These are phyloP conservation scores for Montipora capricornis DNA, from an alignment of 64 coral and sea anemone genomes.

Conservation along the genomic window DNA sequence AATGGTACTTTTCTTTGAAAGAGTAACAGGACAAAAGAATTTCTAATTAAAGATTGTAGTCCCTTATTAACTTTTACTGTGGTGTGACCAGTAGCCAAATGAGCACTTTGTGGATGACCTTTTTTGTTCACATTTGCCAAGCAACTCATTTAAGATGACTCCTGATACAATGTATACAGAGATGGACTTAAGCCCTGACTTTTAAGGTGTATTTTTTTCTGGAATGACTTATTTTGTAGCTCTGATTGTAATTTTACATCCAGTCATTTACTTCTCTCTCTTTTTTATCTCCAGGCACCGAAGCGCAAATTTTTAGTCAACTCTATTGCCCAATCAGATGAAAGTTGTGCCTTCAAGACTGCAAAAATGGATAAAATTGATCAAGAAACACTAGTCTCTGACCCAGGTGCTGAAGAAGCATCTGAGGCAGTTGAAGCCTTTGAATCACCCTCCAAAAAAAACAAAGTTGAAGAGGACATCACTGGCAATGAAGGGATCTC, in stretches of 20 bases:
- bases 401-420: neutral
- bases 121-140: no score
- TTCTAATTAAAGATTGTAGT: no score
- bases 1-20: neutral
- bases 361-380: conserved; percentile 35
- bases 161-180: no score
- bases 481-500: neutral
- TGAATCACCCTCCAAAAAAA: neutral
- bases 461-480: neutral
- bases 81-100: no score
- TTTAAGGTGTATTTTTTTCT: no score
- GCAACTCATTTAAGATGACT: no score
- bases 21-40: neutral
- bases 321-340: neutral
- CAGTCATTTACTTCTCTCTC: neutral
- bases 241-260: no score
- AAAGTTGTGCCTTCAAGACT: conserved; percentile 2
- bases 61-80: no score
- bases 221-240: no score
- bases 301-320: conserved; percentile 35
- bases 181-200: no score
- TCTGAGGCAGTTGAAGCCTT: neutral
- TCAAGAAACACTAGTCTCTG: neutral
- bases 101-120: no score
- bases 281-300: neutral